These are phyloP conservation scores for Malacosoma neustria DNA, from an alignment of 2,888 invertebrate genomes.

Conservation along the genomic window DNA sequence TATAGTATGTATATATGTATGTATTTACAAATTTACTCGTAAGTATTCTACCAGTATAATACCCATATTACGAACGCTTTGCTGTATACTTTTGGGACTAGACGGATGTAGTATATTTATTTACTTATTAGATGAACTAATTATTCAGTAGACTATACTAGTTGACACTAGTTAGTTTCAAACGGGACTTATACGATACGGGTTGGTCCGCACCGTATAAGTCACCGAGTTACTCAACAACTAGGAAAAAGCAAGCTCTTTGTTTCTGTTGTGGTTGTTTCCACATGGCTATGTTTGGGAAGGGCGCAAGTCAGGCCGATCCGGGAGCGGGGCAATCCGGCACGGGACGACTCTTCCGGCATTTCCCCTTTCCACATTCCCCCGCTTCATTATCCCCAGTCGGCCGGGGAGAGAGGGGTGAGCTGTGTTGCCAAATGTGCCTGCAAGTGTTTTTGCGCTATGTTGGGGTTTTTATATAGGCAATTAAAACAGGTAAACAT, in stretches of 20 bases:
- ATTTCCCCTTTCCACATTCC: conserved; percentile 35
- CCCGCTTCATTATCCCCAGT: conserved; percentile 51
- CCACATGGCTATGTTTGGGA: conserved; percentile 25
- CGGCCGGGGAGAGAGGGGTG: conserved; percentile 58
- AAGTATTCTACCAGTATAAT: too few relatives aligned
- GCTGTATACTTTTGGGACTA: too few relatives aligned
- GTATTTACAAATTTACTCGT: too few relatives aligned
- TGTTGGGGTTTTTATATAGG: conserved; percentile 14
- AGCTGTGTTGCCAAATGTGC: conserved; percentile 34
- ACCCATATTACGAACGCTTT: too few relatives aligned
- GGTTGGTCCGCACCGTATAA: too few relatives aligned
- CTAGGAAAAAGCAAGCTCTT: background rate
- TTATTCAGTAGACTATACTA: too few relatives aligned
- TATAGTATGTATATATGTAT: too few relatives aligned
- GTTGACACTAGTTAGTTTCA: too few relatives aligned
- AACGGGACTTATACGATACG: too few relatives aligned
- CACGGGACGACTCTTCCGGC: conserved; percentile 47
- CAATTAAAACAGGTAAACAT: background rate
- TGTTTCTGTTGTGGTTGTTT: conserved; percentile 9
- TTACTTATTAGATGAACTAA: too few relatives aligned
- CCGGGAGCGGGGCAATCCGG: conserved; percentile 42
- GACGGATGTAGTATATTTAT: too few relatives aligned
- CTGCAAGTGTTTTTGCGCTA: conserved; percentile 8
- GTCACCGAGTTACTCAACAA: background rate
- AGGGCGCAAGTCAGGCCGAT: conserved; percentile 26